A percentile compares a stretch with the other conserved stretches of the same genome.
Evolutionary conservation across 2,113 vertebrate genomes (phyloP).

Genomic region (Bagarius yarrelli): DNA sequence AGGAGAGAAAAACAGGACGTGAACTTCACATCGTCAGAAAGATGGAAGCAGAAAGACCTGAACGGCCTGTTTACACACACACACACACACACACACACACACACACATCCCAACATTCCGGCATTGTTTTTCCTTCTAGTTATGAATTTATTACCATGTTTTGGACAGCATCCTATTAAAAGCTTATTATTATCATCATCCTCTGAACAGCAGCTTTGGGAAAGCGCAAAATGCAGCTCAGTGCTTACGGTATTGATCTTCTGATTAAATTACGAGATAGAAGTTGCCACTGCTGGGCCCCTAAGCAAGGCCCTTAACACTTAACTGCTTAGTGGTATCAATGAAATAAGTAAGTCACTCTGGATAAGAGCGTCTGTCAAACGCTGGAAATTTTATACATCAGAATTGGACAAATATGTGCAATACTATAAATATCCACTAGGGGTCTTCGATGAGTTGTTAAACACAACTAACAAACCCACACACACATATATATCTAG

Average conservation of each 20-base stretch:
- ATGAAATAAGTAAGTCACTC: no score
- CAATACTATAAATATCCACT: slow-evolving; percentile 47
- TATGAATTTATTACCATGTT: neutral
- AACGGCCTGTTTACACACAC: slow-evolving; percentile 12
- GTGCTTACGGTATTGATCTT: no score
- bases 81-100: slow-evolving; percentile 3
- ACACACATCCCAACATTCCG: neutral
- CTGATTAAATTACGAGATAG: no score
- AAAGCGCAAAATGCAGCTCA: no score
- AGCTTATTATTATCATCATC: no score
- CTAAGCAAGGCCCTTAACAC: no score
- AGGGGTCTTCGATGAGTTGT: slow-evolving; percentile 50
- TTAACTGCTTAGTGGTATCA: no score
- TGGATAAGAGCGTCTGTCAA: no score
- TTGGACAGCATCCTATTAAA: neutral
- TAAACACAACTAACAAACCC: neutral
- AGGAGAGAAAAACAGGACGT: slow-evolving; percentile 19
- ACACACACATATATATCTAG: neutral
- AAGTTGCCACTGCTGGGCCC: no score
- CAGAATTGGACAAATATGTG: neutral
- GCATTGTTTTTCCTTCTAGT: no score
- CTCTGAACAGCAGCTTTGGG: no score
- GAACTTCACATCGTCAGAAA: slow-evolving; percentile 2
- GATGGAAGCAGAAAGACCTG: slow-evolving; percentile 5
- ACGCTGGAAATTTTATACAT: neutral